phyloP scores from a whole-genome alignment of 2,797 vertebrate species.

The Ptychobarbus kaznakovi region DNA sequence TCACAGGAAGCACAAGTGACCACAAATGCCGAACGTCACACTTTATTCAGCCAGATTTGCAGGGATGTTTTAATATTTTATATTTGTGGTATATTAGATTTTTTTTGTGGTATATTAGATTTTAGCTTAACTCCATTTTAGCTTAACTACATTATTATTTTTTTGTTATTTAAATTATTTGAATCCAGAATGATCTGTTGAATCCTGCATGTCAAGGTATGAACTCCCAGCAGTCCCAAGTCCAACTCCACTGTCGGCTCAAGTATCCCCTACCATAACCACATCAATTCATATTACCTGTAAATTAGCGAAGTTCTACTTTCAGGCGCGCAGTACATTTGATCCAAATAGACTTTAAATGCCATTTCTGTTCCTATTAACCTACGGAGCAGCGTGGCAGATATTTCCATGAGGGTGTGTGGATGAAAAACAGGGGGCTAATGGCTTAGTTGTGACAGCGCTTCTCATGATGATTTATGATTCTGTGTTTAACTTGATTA shows the following conservation, averaged over 20 bases:
- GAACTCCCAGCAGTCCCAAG: constrained; percentile 57
- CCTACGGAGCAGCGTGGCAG: constrained; percentile 98
- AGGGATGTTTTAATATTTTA: not conserved
- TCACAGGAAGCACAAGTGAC: constrained; percentile 15
- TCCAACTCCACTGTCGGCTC: constrained; percentile 80
- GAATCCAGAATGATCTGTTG: constrained; percentile 39
- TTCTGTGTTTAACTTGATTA: constrained; percentile 99
- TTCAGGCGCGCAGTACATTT: constrained; percentile 96
- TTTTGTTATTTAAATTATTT: not conserved
- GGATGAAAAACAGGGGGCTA: constrained; percentile 93
- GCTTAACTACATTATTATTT: no score
- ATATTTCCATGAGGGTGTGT: constrained; percentile 98
- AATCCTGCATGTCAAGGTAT: constrained; percentile 33
- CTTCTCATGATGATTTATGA: constrained; percentile 99
- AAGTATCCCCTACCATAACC: constrained; percentile 90
- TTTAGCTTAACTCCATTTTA: no score
- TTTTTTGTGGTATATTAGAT: not conserved
- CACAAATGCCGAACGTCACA: constrained; percentile 1
- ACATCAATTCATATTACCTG: constrained; percentile 99
- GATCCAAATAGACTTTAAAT: constrained; percentile 99
- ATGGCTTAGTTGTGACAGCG: constrained; percentile 99
- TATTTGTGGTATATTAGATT: no score
- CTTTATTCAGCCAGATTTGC: constrained; percentile 7
- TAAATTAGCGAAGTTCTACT: constrained; percentile 99
- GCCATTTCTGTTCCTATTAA: constrained; percentile 99